A percentile compares a stretch with the other conserved stretches of the same genome.
Conservation (phyloP, 2,888 invertebrate genomes). For the Eupelmus urozonus region DNA sequence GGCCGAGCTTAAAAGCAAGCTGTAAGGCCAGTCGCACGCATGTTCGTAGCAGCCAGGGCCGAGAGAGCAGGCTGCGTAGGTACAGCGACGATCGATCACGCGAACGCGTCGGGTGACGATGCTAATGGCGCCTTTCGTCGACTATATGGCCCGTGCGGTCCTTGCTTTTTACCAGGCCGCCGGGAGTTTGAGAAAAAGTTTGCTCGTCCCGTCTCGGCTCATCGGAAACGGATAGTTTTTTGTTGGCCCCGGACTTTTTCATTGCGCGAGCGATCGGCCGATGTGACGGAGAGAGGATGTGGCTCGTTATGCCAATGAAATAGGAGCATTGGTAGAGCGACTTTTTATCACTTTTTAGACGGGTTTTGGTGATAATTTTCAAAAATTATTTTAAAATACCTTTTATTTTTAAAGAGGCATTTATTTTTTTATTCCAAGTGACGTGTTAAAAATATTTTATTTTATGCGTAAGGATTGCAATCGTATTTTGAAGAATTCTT, state of each 20-base stretch:
- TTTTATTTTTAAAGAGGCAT: no score
- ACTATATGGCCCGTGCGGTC: background rate
- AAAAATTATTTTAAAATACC: no score
- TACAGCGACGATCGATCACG: constrained; percentile 54
- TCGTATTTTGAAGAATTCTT: no score
- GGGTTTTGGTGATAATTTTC: no score
- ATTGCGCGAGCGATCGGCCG: background rate
- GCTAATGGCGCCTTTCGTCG: constrained; percentile 54
- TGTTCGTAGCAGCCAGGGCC: constrained; percentile 42
- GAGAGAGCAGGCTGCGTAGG: background rate
- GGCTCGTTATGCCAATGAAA: constrained; percentile 1
- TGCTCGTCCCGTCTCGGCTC: constrained; percentile 11
- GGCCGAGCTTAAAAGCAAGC: constrained; percentile 6
- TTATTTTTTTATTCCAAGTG: no score
- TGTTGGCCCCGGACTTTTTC: no score
- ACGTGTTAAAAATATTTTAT: no score
- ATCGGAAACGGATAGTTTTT: no score
- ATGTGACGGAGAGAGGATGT: background rate
- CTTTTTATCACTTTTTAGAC: no score
- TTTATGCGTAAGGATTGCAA: no score
- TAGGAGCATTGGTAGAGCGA: background rate
- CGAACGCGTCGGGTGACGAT: no score
- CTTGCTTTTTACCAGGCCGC: constrained; percentile 17
- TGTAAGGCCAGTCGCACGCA: constrained; percentile 25
- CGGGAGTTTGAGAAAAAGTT: constrained; percentile 41